A percentile compares a stretch with the other conserved stretches of the same genome.
Conservation (phyloP, 2,797 vertebrate genomes). For the Tinamus major region DNA sequence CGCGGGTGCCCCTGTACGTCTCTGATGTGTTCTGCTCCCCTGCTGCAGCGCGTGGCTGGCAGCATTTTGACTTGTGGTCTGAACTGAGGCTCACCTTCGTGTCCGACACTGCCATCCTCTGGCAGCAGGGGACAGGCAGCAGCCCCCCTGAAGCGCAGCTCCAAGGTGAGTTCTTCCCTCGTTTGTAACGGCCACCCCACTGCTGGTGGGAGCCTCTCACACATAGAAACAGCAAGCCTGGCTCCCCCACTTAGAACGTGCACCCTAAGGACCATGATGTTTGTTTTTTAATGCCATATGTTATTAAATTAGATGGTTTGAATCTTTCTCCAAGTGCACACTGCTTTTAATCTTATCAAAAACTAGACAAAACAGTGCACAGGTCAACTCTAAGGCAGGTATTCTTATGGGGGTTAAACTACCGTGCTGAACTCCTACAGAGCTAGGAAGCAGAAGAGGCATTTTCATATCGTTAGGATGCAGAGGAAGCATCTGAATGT, state of each 20-base stretch:
- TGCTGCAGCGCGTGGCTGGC: constrained; percentile 84
- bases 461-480: background rate
- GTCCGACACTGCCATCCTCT: constrained; percentile 86
- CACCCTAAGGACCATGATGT: background rate
- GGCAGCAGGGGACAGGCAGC: constrained; percentile 88
- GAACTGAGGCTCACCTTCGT: constrained; percentile 88
- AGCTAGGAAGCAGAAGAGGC: background rate
- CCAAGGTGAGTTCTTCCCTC: constrained; percentile 74
- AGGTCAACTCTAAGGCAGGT: background rate
- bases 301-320: background rate
- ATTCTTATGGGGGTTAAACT: background rate
- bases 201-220: background rate
- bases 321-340: background rate
- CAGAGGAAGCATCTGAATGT: background rate
- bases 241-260: background rate
- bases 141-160: constrained; percentile 87
- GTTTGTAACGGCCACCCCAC: background rate
- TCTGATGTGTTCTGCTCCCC: constrained; percentile 88
- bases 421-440: background rate
- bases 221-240: background rate
- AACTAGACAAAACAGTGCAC: background rate
- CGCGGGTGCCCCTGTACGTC: constrained; percentile 84
- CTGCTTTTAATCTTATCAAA: background rate
- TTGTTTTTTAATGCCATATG: background rate
- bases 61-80: constrained; percentile 88